Evolutionary conservation across 1,140 invertebrate genomes (phyloP), one percentile per base, ranked within the genome.

Genomic region (Drosophila lowei): DNA sequence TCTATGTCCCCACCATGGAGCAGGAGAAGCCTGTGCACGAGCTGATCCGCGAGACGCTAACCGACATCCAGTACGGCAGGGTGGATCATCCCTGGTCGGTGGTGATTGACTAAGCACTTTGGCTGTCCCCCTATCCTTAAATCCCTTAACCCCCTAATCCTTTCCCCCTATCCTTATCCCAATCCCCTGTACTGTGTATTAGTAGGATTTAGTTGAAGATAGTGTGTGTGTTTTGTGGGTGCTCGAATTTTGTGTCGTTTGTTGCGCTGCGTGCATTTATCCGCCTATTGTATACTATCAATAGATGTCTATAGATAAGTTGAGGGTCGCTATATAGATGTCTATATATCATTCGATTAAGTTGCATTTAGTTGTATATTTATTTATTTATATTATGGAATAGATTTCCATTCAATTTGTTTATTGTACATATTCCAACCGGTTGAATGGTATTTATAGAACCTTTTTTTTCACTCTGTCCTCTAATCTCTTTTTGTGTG

Each of bases 51-150:
- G 94, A 96, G 58, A 93, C 94, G 44, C 92, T 99, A 6, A 93
- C 93, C 5, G 96, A 97, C 64, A 98, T 99, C 70, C 96, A 97
- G 79, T 98, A 98, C 86, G 97, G 97, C 16, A 93, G 94, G 73
- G 93, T 97, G 72, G 93, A 95, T 48, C 97, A 97, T 91, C 95
- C 95, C 4, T 98, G 96, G 96, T 93, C 94, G 28, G 63, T 91
- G 44, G 76, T 75, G 5, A 91, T 91, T 43, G 91, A 91, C 46
- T 91, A 91, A 76, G 25, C 16, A 9, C 3, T 4, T 23, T 25
- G 15, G 23, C n/a, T 28, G 15, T 30, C 11, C 4, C 34, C 34
- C 11, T 5, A 4, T 38, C 34, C 11, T 11, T 23, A 30, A 8
- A 2, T 11, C 3, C 44, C 6, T 9, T 16, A 5, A n/a, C 8